Evolutionary conservation across 1,140 invertebrate species (phyloP).

Genomic region (Dufourea novaeangliae): DNA sequence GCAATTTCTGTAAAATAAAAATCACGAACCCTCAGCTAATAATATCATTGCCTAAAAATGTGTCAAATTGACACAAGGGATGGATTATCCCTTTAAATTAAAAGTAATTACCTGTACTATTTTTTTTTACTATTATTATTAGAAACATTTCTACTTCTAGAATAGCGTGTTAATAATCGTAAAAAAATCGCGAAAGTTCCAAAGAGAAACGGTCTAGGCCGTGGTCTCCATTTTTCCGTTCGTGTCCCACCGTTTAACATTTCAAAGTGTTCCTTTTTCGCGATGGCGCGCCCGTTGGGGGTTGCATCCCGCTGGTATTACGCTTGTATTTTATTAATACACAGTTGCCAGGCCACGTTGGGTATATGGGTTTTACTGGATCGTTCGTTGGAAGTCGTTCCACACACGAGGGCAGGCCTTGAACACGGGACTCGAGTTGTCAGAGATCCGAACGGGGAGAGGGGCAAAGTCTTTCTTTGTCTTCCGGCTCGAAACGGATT

Average conservation of each 20-base stretch:
- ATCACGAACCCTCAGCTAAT: too few relatives aligned
- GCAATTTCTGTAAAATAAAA: too few relatives aligned
- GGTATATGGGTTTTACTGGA: conserved; percentile 7
- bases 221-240: not conserved
- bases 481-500: conserved; percentile 50
- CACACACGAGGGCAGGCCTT: conserved; percentile 32
- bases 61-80: too few relatives aligned
- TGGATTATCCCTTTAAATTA: too few relatives aligned
- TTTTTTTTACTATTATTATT: too few relatives aligned
- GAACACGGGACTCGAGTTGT: conserved; percentile 43
- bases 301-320: not conserved
- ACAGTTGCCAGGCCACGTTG: not conserved
- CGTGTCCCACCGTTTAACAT: not conserved
- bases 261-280: not conserved
- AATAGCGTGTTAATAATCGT: too few relatives aligned
- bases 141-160: too few relatives aligned
- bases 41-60: too few relatives aligned
- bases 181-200: too few relatives aligned
- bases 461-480: conserved; percentile 44
- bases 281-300: not conserved
- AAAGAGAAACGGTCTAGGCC: too few relatives aligned
- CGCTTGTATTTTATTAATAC: conserved; percentile 12
- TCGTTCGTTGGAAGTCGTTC: not conserved
- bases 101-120: too few relatives aligned
- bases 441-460: conserved; percentile 18